phyloP scores from a whole-genome alignment of 2,113 vertebrate species.

The Eptesicus fuscus region DNA sequence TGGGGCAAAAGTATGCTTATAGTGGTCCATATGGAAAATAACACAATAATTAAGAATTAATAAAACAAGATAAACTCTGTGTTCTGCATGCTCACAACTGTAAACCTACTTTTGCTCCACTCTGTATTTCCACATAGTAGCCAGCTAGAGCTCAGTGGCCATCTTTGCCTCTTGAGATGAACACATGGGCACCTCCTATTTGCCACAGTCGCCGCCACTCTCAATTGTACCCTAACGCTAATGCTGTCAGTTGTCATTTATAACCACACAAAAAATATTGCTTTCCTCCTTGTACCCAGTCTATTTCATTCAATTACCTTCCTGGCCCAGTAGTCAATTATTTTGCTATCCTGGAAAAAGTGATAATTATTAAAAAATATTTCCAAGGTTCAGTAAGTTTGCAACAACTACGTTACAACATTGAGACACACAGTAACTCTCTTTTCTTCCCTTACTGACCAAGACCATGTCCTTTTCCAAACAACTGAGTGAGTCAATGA shows the following conservation, averaged over 20 bases:
- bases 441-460: no score
- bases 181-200: neutral
- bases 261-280: neutral
- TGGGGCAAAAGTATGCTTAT: neutral
- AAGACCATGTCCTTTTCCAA: no score
- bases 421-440: no score
- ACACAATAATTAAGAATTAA: neutral
- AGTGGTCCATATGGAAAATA: neutral
- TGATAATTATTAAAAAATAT: neutral
- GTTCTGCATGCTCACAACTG: neutral
- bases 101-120: neutral
- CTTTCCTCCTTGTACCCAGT: neutral
- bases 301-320: neutral
- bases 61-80: neutral
- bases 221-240: neutral
- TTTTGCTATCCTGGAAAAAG: conserved; percentile 4
- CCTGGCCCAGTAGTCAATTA: neutral
- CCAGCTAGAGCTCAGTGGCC: neutral
- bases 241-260: neutral
- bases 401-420: neutral
- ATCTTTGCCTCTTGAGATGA: neutral
- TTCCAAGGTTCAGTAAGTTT: neutral
- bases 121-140: neutral
- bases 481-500: neutral
- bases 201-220: neutral